A percentile compares a stretch with the other conserved stretches of the same genome.
Conservation (phyloP, 2,797 vertebrate species). For the Percopsis omiscomaycus region DNA sequence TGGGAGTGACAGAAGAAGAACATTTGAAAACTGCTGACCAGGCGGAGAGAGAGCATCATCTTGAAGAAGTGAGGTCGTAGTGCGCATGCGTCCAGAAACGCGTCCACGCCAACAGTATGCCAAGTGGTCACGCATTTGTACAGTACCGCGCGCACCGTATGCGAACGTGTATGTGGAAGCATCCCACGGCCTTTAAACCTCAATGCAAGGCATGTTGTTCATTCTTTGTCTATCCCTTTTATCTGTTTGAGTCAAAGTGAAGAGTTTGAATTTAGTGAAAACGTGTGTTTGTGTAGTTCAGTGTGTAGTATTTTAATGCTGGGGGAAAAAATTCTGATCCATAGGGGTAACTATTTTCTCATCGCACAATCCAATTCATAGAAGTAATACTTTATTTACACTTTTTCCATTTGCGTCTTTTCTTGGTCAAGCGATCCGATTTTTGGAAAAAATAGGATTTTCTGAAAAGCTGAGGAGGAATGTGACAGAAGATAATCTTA, state of each 20-base stretch:
- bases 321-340: not conserved
- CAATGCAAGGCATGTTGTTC: not conserved
- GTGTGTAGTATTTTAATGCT: not conserved
- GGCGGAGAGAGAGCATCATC: no score
- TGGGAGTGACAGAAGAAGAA: no score
- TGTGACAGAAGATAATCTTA: slow-evolving; percentile 47
- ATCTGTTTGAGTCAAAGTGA: not conserved
- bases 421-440: slow-evolving; percentile 35
- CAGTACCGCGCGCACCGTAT: no score
- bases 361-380: not conserved
- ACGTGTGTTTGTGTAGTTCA: not conserved
- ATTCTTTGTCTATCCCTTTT: not conserved
- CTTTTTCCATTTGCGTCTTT: slow-evolving; percentile 1
- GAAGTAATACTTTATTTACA: no score
- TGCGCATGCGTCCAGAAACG: no score
- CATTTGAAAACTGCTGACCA: no score
- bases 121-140: no score
- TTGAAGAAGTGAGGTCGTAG: no score
- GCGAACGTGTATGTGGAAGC: no score
- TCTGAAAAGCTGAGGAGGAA: slow-evolving; percentile 49
- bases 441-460: no score
- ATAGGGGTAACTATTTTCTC: slow-evolving; percentile 13
- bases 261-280: not conserved
- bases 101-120: no score
- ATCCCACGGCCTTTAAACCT: not conserved